phyloP scores from a whole-genome alignment of 2,113 vertebrate genomes.

The Cyanoderma ruficeps region DNA sequence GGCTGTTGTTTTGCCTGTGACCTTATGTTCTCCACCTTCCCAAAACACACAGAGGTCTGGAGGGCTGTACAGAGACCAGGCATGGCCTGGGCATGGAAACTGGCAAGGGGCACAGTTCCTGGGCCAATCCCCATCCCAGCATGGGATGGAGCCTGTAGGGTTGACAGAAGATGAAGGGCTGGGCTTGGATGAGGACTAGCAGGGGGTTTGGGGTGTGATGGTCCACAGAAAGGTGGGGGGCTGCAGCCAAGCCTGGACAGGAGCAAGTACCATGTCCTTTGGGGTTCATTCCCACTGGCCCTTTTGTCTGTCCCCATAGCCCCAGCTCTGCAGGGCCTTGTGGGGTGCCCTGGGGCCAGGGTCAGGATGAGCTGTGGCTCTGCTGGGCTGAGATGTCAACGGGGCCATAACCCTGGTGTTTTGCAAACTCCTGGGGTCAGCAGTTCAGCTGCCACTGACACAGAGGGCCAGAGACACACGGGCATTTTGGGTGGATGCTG shows the following conservation, averaged over 20 bases:
- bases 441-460: slow-evolving; percentile 70
- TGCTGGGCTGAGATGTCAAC: slow-evolving; percentile 39
- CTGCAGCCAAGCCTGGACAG: neutral
- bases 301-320: accelerated
- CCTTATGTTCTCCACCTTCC: neutral
- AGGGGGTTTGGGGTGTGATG: neutral
- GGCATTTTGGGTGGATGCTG: slow-evolving; percentile 67
- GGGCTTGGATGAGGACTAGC: neutral
- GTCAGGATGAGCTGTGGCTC: neutral
- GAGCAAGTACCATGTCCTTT: neutral
- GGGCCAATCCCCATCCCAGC: neutral
- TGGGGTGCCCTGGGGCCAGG: neutral
- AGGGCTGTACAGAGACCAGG: neutral
- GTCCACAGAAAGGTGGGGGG: neutral
- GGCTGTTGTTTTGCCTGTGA: neutral
- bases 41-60: neutral
- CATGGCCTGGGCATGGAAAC: neutral
- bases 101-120: neutral
- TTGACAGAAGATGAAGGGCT: neutral
- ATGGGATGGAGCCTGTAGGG: neutral
- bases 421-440: slow-evolving; percentile 74
- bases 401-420: slow-evolving; percentile 63
- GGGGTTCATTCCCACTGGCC: neutral
- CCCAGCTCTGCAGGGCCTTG: neutral
- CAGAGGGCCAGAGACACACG: slow-evolving; percentile 60